Conservation (phyloP, 2,888 invertebrate species). For the Eucera pruinosa region DNA sequence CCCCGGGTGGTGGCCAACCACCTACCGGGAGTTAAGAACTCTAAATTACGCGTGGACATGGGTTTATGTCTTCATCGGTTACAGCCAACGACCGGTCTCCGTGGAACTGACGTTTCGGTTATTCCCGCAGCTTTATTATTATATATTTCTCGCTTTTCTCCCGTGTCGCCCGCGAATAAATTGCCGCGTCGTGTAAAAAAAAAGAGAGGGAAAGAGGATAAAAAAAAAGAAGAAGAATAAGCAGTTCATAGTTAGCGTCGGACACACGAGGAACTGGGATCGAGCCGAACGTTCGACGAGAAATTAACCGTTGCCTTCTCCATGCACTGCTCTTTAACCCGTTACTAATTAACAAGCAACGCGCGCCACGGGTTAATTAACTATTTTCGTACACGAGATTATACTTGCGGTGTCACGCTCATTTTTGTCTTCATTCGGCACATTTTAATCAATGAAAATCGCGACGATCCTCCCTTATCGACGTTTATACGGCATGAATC, state of each 20-base stretch:
- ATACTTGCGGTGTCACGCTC: neutral
- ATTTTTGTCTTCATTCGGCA: slow-evolving; percentile 9
- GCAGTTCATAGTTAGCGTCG: slow-evolving; percentile 11
- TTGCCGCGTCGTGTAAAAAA: slow-evolving; percentile 7
- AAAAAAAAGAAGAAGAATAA: neutral
- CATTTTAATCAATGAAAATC: slow-evolving; percentile 20
- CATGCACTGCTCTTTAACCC: slow-evolving; percentile 33
- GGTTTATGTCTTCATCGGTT: slow-evolving; percentile 82
- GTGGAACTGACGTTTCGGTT: slow-evolving; percentile 67
- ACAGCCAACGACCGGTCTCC: slow-evolving; percentile 73
- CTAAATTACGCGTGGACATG: slow-evolving; percentile 83
- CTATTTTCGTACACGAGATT: slow-evolving; percentile 40
- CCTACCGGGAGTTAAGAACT: slow-evolving; percentile 83
- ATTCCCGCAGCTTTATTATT: slow-evolving; percentile 67
- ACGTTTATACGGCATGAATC: neutral
- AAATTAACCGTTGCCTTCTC: slow-evolving; percentile 46
- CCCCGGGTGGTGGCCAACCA: slow-evolving; percentile 82
- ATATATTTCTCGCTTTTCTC: slow-evolving; percentile 68
- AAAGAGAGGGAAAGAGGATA: neutral
- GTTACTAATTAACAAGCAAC: slow-evolving; percentile 56
- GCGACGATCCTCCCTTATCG: neutral
- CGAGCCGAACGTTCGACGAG: slow-evolving; percentile 26
- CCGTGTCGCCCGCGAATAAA: slow-evolving; percentile 44
- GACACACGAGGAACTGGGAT: slow-evolving; percentile 11
- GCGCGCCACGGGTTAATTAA: slow-evolving; percentile 54